Evolutionary conservation across 2,113 vertebrate species (phyloP), one percentile per base, ranked within the genome.

Genomic region (Cryptotis parvus): DNA sequence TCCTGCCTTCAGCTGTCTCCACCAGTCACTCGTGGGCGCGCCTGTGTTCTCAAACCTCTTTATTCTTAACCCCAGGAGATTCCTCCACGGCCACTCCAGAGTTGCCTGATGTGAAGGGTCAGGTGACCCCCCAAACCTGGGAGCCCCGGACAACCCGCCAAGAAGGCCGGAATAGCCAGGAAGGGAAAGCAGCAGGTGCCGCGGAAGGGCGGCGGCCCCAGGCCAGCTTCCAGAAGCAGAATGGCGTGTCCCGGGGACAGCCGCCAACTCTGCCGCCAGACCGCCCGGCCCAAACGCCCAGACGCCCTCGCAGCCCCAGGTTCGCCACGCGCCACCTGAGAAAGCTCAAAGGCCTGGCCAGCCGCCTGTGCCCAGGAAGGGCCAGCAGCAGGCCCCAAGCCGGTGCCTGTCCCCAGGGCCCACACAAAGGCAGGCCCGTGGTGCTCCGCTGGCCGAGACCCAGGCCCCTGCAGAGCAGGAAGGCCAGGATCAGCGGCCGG

Each of bases 61-160:
- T 90, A 55, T 93, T 94, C 91, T 93, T 73, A 84, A 89, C 52
- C 41, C 37, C 94, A 83, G 91, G 84, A 89, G 77, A 74, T 95
- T 35, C 4, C 61, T 3, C 69, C 94, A 61, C 95, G 84, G 37
- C 88, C 73, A 61, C 86, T n/a, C 0, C 1, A 0, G 49, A 92
- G 0, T 0, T 92, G 70, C 49, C 87, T 39, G 35, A 69, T 6
- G 2, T 29, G 10, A 94, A 75, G 31, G 74, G 31, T 69, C 95
- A 96, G 35, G 78, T 63, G 24, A 43, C 35, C 22, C 94, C 94
- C 94, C 14, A 91, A n/a, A 0, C 33, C 82, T 4, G 95, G 97
- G 95, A 93, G 89, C 89, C 84, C 75, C 31, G 52, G 20, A 91
- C 89, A 94, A 91, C 93, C 76, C 87, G 85, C 88, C 94, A 95